Evolutionary conservation across 37 sponge, comb jelly and placozoan genomes (phyloP).

Genomic region (Diacarnus erythraeanus): DNA sequence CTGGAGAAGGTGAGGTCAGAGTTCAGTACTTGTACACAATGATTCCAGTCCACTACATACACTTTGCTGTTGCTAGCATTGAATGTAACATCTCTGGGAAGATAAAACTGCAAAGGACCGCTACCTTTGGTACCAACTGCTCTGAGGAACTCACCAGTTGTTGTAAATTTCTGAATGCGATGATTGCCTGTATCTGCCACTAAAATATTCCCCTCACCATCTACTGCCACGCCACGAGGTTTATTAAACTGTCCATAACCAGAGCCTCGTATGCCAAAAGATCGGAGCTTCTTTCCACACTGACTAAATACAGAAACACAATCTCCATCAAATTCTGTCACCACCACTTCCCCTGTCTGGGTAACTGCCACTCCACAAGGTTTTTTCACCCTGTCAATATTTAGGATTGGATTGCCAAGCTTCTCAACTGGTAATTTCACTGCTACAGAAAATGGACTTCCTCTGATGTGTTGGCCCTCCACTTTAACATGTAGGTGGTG

Average conservation of each 20-base stretch:
- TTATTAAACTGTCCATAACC: conserved; percentile 28
- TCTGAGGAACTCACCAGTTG: conserved; percentile 45
- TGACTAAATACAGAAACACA: conserved; percentile 16
- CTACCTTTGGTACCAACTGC: conserved; percentile 25
- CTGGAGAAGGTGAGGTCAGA: conserved; percentile 45
- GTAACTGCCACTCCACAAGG: conserved; percentile 35
- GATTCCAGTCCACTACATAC: conserved; percentile 58
- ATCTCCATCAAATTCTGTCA: neutral
- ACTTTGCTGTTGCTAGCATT: conserved; percentile 20
- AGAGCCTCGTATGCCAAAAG: conserved; percentile 37
- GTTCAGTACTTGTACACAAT: conserved; percentile 57
- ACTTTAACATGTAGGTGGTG: conserved; percentile 21
- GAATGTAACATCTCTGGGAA: conserved; percentile 41
- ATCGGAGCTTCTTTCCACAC: neutral
- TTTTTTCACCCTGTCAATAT: neutral
- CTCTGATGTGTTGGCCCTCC: conserved; percentile 7
- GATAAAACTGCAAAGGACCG: conserved; percentile 26
- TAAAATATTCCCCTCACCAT: conserved; percentile 16
- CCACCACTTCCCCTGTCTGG: conserved; percentile 35
- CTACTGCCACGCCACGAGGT: conserved; percentile 35
- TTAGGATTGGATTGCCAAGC: neutral
- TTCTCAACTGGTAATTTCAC: conserved; percentile 1
- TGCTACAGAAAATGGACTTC: conserved; percentile 29
- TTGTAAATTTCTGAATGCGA: conserved; percentile 50
- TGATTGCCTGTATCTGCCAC: conserved; percentile 35